Evolutionary conservation across 2,888 invertebrate species (phyloP).

Genomic region (Aelia acuminata): DNA sequence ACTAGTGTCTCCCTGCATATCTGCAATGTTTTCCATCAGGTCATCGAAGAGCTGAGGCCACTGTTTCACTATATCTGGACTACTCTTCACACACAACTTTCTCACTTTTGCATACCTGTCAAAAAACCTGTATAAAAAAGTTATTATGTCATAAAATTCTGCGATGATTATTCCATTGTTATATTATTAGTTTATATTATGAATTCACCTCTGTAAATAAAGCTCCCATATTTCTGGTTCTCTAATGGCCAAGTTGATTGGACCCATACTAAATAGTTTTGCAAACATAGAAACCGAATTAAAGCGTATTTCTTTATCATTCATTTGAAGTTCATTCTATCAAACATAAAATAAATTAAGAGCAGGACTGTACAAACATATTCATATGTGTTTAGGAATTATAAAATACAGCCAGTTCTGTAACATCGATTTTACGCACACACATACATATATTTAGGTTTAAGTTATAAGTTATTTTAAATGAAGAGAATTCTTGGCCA

Average conservation of each 20-base stretch:
- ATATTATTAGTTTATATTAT: background rate
- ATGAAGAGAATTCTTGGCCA: no score
- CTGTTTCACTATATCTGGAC: background rate
- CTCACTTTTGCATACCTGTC: background rate
- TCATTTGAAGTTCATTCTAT: background rate
- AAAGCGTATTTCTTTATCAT: background rate
- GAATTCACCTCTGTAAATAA: background rate
- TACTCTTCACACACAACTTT: background rate
- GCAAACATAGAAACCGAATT: constrained; percentile 10
- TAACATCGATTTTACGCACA: background rate
- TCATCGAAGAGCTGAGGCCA: constrained; percentile 29
- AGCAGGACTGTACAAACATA: background rate
- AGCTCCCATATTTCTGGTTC: constrained; percentile 2
- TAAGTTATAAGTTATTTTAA: no score
- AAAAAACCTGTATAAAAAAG: background rate
- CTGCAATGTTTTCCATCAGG: background rate
- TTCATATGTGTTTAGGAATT: background rate
- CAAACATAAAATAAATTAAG: background rate
- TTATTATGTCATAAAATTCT: background rate
- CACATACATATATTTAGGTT: no score
- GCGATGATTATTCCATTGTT: background rate
- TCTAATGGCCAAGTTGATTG: constrained; percentile 5
- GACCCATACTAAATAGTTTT: constrained; percentile 13
- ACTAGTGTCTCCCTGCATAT: background rate
- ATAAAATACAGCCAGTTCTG: background rate